A percentile compares a stretch with the other conserved stretches of the same genome.
Conservation (phyloP, 2,113 vertebrate species). For the Ariopsis seemanni region DNA sequence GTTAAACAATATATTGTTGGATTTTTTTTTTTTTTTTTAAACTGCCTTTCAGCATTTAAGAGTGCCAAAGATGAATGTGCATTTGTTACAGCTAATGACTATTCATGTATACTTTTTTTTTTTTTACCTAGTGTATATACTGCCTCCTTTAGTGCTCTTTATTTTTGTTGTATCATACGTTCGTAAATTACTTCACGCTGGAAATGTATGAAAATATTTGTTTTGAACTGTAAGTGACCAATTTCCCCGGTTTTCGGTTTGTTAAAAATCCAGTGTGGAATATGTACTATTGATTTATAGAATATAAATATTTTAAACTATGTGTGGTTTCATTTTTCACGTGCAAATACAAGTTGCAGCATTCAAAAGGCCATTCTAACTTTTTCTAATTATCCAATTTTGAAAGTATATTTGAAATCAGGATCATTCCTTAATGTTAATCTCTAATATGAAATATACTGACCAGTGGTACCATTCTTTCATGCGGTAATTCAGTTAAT, state of each 20-base stretch:
- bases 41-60: not conserved
- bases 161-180: conserved; percentile 44
- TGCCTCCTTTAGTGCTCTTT: conserved; percentile 12
- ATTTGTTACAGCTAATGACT: conserved; percentile 8
- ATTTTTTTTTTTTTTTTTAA: not conserved
- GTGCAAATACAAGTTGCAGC: not conserved
- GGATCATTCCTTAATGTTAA: not conserved
- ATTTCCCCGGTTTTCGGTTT: not conserved
- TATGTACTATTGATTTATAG: conserved; percentile 39
- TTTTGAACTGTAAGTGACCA: conserved; percentile 16
- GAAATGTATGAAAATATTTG: conserved; percentile 43
- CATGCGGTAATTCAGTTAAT: not conserved
- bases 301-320: conserved; percentile 27
- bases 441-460: not conserved
- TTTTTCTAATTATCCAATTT: not conserved
- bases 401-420: not conserved
- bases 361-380: not conserved
- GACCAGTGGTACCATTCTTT: not conserved
- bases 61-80: conserved; percentile 37
- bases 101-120: not conserved
- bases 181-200: conserved; percentile 24
- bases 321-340: not conserved
- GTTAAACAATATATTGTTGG: not conserved
- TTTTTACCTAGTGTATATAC: conserved; percentile 37
- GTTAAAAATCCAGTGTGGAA: conserved; percentile 30